Evolutionary conservation across 30 jellyfish, hydroid and myxozoan genomes (phyloP).

Genomic region (Pelagia noctiluca): DNA sequence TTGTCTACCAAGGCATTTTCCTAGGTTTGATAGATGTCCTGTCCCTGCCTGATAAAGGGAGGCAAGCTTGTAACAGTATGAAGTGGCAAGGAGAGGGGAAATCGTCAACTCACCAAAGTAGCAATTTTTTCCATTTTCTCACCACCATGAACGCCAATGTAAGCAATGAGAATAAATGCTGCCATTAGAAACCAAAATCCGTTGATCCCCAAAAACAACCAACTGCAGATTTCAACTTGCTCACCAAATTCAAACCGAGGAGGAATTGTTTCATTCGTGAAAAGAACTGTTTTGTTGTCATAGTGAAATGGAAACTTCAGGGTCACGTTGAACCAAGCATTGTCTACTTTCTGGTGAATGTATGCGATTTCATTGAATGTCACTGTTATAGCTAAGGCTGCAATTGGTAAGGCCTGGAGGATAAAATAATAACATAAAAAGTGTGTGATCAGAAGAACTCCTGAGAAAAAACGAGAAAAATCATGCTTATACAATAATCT

Average conservation of each 20-base stretch:
- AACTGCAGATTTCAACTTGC: slow-evolving; percentile 63
- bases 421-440: neutral
- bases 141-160: slow-evolving; percentile 56
- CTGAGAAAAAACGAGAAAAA: neutral
- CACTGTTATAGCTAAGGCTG: slow-evolving; percentile 49
- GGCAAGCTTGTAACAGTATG: too few relatives aligned
- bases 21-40: too few relatives aligned
- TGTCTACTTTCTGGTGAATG: slow-evolving; percentile 52
- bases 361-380: slow-evolving; percentile 49
- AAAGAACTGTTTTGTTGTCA: slow-evolving; percentile 37
- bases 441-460: neutral
- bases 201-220: slow-evolving; percentile 53
- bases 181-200: slow-evolving; percentile 60
- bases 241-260: slow-evolving; percentile 23
- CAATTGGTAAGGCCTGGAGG: slow-evolving; percentile 50
- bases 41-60: too few relatives aligned
- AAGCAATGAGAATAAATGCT: slow-evolving; percentile 19
- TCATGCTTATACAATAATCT: neutral
- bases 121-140: slow-evolving; percentile 66
- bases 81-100: too few relatives aligned
- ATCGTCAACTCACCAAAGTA: slow-evolving; percentile 42
- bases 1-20: too few relatives aligned
- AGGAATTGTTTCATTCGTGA: slow-evolving; percentile 54
- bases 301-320: slow-evolving; percentile 61
- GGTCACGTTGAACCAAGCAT: slow-evolving; percentile 63